Evolutionary conservation across 2,888 invertebrate genomes (phyloP).

Genomic region (Ectropis crepuscularia): DNA sequence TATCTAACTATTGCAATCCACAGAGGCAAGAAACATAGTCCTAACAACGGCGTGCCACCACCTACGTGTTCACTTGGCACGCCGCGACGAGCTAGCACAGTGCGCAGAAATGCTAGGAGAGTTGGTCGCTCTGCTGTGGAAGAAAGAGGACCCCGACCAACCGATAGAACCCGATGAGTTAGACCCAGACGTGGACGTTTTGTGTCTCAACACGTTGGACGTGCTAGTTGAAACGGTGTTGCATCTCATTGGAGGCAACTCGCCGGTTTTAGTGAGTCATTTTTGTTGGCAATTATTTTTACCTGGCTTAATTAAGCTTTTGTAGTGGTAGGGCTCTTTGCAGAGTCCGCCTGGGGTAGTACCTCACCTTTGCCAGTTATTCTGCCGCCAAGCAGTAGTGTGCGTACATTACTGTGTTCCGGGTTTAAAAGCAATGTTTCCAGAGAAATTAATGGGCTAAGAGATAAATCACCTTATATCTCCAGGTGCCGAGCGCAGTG

Average conservation of each 20-base stretch:
- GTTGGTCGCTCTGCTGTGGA: slow-evolving; percentile 87
- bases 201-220: slow-evolving; percentile 92
- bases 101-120: slow-evolving; percentile 95
- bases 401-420: too few species aligned
- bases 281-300: neutral
- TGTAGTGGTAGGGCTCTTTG: too few species aligned
- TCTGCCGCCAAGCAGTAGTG: too few species aligned
- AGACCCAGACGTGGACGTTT: slow-evolving; percentile 91
- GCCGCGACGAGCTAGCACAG: slow-evolving; percentile 91
- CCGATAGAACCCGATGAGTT: slow-evolving; percentile 71
- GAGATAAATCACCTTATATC: too few species aligned
- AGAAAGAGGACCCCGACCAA: slow-evolving; percentile 79
- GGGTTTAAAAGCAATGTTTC: too few species aligned
- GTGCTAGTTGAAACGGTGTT: slow-evolving; percentile 94
- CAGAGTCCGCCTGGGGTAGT: too few species aligned
- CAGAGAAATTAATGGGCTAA: too few species aligned
- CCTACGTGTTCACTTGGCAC: slow-evolving; percentile 91
- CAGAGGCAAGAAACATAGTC: slow-evolving; percentile 93
- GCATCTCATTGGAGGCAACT: slow-evolving; percentile 91
- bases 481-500: too few species aligned
- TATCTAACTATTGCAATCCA: neutral
- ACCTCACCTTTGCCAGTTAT: too few species aligned
- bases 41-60: slow-evolving; percentile 94
- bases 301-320: too few species aligned
- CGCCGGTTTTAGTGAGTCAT: slow-evolving; percentile 86